Evolutionary conservation across 2,797 vertebrate species (phyloP).

Genomic region (Microctenopoma stevenorrisi): DNA sequence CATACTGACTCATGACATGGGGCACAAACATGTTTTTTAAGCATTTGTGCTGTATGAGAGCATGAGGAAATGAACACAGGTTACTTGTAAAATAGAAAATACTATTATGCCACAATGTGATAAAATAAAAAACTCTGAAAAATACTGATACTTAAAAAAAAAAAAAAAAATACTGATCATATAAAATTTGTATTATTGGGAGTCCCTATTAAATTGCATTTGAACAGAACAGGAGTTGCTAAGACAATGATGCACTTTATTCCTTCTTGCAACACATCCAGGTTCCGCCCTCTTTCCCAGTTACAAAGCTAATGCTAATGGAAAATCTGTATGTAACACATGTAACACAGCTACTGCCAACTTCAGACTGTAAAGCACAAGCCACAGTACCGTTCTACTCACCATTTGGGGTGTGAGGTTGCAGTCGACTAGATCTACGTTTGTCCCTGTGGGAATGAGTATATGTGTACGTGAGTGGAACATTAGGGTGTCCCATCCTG

Average conservation of each 20-base stretch:
- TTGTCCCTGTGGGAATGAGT: slow-evolving; percentile 51
- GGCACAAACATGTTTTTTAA: not conserved
- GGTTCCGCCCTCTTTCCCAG: not conserved
- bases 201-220: too few relatives aligned
- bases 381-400: slow-evolving; percentile 35
- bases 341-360: not conserved
- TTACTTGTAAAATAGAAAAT: not conserved
- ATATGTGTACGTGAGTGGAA: slow-evolving; percentile 46
- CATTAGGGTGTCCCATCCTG: slow-evolving; percentile 62
- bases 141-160: too few relatives aligned
- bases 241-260: not conserved
- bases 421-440: slow-evolving; percentile 40
- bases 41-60: not conserved
- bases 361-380: not conserved
- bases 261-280: not conserved
- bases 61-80: not conserved
- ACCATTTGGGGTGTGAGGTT: slow-evolving; percentile 66
- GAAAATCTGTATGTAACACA: not conserved
- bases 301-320: too few relatives aligned
- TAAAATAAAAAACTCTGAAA: too few relatives aligned
- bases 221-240: not conserved
- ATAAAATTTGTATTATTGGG: too few relatives aligned
- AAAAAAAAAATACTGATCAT: not conserved
- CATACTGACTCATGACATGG: not conserved
- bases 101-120: not conserved